These are phyloP conservation scores for Macrosoma leucophasiata DNA, from an alignment of 2,888 invertebrate genomes.

Conservation along the genomic window DNA sequence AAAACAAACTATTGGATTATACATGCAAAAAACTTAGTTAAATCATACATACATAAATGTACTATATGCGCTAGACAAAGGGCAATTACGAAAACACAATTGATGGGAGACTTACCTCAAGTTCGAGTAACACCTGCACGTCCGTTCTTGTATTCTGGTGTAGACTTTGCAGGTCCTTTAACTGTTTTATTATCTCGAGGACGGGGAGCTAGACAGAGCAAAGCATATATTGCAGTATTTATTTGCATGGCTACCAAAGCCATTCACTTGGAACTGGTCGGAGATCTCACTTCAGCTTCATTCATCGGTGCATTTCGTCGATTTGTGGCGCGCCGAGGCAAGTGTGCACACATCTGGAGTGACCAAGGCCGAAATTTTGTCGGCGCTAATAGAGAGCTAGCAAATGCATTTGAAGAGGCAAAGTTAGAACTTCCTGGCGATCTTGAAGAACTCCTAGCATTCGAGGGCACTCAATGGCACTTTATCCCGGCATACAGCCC, in stretches of 20 bases:
- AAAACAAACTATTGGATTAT: conserved; percentile 10
- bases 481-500: conserved; percentile 2
- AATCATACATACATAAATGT: conserved; percentile 10
- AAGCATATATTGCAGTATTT: conserved; percentile 13
- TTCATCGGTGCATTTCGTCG: conserved; percentile 10
- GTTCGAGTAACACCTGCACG: not conserved
- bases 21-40: conserved; percentile 5
- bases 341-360: conserved; percentile 2
- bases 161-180: conserved; percentile 15
- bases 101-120: conserved; percentile 9
- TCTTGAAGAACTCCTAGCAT: not conserved
- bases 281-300: conserved; percentile 7
- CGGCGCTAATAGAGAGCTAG: conserved; percentile 5
- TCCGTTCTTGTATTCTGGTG: conserved; percentile 6
- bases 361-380: conserved; percentile 17
- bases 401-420: conserved; percentile 2
- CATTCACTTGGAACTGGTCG: conserved; percentile 13
- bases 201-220: conserved; percentile 2
- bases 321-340: conserved; percentile 15
- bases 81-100: not conserved
- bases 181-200: not conserved
- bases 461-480: conserved; percentile 1
- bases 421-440: not conserved
- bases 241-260: conserved; percentile 13
- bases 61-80: conserved; percentile 8